These are phyloP conservation scores for Nesidiocoris tenuis DNA, from an alignment of 2,888 invertebrate species.

Conservation along the genomic window DNA sequence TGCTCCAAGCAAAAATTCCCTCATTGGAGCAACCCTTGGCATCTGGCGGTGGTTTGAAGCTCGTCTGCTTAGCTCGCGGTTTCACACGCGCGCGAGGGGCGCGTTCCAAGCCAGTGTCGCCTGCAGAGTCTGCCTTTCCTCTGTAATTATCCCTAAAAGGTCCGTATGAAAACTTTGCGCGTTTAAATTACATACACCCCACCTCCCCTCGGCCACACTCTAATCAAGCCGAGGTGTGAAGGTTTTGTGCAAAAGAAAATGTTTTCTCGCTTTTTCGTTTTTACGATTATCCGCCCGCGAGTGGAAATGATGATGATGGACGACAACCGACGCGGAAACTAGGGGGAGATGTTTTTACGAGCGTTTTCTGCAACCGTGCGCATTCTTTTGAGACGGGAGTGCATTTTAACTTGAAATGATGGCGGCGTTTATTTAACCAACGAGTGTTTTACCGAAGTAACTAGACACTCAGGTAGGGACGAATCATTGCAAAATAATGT, in stretches of 20 bases:
- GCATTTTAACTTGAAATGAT: not conserved
- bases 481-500: too few species aligned
- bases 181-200: constrained; percentile 3
- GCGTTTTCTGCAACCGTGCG: too few species aligned
- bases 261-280: not conserved
- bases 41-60: too few species aligned
- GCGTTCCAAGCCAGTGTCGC: not conserved
- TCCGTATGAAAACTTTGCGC: not conserved
- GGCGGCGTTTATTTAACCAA: not conserved
- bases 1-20: too few species aligned
- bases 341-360: too few species aligned
- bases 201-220: not conserved
- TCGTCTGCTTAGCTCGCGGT: too few species aligned
- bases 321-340: not conserved
- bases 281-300: not conserved
- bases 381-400: too few species aligned
- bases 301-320: not conserved
- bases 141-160: constrained; percentile 13
- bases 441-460: too few species aligned
- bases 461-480: too few species aligned
- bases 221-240: not conserved
- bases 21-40: too few species aligned
- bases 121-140: not conserved
- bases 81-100: not conserved
- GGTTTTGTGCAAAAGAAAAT: not conserved